phyloP scores from a whole-genome alignment of 2,888 invertebrate genomes.

The Sinhomidia bicolor region DNA sequence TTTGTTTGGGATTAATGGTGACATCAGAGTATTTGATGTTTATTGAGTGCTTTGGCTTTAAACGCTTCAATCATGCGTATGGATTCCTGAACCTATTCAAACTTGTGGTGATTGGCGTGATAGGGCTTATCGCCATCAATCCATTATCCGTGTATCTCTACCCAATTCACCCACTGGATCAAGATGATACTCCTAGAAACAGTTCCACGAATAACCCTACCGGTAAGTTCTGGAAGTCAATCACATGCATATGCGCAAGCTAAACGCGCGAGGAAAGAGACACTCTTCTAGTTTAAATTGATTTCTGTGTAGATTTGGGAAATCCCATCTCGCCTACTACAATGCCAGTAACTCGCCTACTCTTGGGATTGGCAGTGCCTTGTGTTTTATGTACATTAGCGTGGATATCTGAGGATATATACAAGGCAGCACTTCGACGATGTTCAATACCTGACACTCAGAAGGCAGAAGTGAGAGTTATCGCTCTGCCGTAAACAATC shows the following conservation, averaged over 20 bases:
- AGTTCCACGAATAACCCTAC: conserved; percentile 68
- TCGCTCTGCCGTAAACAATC: not conserved
- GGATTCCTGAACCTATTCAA: conserved; percentile 73
- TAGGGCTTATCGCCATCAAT: conserved; percentile 61
- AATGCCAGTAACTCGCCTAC: not conserved
- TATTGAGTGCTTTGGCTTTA: conserved; percentile 75
- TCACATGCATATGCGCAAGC: not conserved
- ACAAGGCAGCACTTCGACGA: conserved; percentile 39
- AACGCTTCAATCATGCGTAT: conserved; percentile 72
- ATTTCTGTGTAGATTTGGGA: not conserved
- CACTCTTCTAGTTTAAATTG: not conserved
- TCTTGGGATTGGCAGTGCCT: conserved; percentile 70
- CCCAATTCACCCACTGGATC: conserved; percentile 69
- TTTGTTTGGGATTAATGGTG: conserved; percentile 69
- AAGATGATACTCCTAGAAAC: not conserved
- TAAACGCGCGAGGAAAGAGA: no score
- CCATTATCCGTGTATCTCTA: conserved; percentile 72
- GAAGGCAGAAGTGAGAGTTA: not conserved
- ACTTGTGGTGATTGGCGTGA: conserved; percentile 43
- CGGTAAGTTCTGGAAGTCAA: conserved; percentile 43
- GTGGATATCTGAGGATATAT: conserved; percentile 75
- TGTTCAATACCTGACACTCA: conserved; percentile 23
- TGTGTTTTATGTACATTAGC: conserved; percentile 70
- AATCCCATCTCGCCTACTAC: not conserved
- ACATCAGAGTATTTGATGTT: conserved; percentile 76